Base-by-base conservation (phyloP, 2,797 vertebrate genomes). In the Xiphophorus birchmanni region DNA sequence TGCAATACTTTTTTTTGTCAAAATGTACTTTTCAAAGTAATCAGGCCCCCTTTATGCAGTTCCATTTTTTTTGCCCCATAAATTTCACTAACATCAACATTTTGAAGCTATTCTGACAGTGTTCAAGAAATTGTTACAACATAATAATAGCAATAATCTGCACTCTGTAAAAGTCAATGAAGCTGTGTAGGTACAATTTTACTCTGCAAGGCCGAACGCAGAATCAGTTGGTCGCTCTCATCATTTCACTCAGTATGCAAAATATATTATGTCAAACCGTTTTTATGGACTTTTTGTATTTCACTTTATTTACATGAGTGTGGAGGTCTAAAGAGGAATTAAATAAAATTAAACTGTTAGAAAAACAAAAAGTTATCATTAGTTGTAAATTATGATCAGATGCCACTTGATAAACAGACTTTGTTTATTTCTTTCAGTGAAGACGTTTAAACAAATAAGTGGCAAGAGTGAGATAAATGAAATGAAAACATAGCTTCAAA, bases 341-440 rank as follows among this genome's bases (percentile, higher is more conserved):
- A 73, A 32, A 80, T 40, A 1, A 23, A 21, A 67, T 8, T 47
- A 73, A 74, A 10, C 18, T 54, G 45, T 54, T 50, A 72, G 45
- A 58, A 73, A 78, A 75, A 5, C 52, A 21, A 40, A 56, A 44
- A 13, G 4, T 40, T 35, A 35, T 35, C 17, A 74, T 72, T 44
- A 75, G 52, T 32, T 18, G 44, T 52, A 54, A 82, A 40, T 29
- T 80, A 32, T 56, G 35, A 54, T 77, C 47, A 56, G 3, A 69
- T 18, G 32, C 32, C 15, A 37, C 15, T 18, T 18, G 15, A 4
- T 65, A 65, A 65, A 37, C 60, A 65, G 2, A 4, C 17, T 54
- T 54, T 9, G 23, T 15, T 29, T 52, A 71, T 52, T 29, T 26
- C 5, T 15, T 50, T 21, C 44, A 45, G 50, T 71, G 21, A 65